Base-by-base conservation (phyloP, 2,113 vertebrate genomes). In the Ivindomyrus marchei region DNA sequence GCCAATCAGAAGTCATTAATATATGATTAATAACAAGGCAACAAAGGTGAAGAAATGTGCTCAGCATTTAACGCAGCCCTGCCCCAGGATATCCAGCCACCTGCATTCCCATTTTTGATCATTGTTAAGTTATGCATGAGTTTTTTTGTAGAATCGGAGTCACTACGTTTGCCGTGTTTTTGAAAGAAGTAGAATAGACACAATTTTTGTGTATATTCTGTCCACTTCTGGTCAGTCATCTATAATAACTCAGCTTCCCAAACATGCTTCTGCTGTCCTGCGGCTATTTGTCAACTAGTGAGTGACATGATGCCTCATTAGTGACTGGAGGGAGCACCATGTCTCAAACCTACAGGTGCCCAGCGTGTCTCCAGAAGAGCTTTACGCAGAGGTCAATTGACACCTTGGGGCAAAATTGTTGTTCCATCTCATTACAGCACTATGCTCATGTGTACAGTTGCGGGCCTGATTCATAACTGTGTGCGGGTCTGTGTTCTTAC, bases 181-280 rank as follows among this genome's bases (percentile, higher is more conserved):
- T 17, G 49, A 83, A 83, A 83, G 13, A 83, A 45, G 45, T 83
- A 42, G 77, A 39, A 45, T 83, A 39, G 77, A 45, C 15, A 45
- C 17, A 21, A 83, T 83, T 83, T 83, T 17, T 80, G 31, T 80
- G n/a, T 80, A 36, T 80, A 36, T 80, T 80, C n/a, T 45, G 15
- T 21, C 77, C 77, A 42, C 77, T 83, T 83, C 77, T 83, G 39
- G 36, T 83, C 77, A 83, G 39, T 83, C 77, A 83, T 83, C 77
- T 45, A 39, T 45, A 83, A 83, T 83, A 45, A 83, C 39, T 83
- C 74, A 46, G 27, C 6, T 70, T 45, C 39, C 9, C 39, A 89
- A 84, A 89, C 85, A 77, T 47, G 39, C 53, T 89, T 49, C 24
- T 4, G 47, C 47, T n/a, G 66, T 62, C 85, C 50, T 80, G 88